phyloP scores from a whole-genome alignment of 2,797 vertebrate species.

The Artibeus jamaicensis region DNA sequence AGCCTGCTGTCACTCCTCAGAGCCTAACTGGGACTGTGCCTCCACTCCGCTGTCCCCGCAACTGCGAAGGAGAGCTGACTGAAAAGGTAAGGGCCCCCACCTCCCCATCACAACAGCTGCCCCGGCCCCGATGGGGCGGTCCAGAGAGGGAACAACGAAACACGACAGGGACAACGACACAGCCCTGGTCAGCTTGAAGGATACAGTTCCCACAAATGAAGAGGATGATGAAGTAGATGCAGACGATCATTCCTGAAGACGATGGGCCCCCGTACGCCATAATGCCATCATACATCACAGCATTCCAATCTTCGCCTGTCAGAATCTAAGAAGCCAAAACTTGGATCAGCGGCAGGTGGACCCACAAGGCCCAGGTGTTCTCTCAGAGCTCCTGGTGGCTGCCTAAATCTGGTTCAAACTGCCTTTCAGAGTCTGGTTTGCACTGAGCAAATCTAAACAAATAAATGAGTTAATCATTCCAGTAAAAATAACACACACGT shows the following conservation, averaged over 20 bases:
- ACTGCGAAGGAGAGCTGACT: neutral
- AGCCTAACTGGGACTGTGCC: neutral
- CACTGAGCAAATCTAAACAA: neutral
- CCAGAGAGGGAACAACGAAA: neutral
- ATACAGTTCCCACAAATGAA: slow-evolving; percentile 99
- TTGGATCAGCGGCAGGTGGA: neutral
- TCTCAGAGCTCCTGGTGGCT: neutral
- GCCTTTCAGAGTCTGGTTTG: neutral
- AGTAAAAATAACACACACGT: neutral
- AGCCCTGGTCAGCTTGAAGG: slow-evolving; percentile 78
- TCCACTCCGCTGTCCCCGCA: accelerated
- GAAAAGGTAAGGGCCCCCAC: neutral
- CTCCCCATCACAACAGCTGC: neutral
- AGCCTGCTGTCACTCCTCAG: neutral
- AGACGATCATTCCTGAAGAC: slow-evolving; percentile 97
- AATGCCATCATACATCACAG: slow-evolving; percentile 99
- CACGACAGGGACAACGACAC: accelerated
- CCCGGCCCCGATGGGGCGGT: neutral
- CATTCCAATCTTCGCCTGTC: slow-evolving; percentile 99
- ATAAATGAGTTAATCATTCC: neutral
- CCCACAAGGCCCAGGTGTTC: accelerated
- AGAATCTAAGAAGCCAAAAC: slow-evolving; percentile 88
- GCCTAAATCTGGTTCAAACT: neutral
- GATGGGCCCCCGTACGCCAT: slow-evolving; percentile 98
- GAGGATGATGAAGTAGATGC: slow-evolving; percentile 99